Evolutionary conservation across 1,140 invertebrate genomes (phyloP), one percentile per base, ranked within the genome.

Genomic region (Pemphigus obesinymphae): DNA sequence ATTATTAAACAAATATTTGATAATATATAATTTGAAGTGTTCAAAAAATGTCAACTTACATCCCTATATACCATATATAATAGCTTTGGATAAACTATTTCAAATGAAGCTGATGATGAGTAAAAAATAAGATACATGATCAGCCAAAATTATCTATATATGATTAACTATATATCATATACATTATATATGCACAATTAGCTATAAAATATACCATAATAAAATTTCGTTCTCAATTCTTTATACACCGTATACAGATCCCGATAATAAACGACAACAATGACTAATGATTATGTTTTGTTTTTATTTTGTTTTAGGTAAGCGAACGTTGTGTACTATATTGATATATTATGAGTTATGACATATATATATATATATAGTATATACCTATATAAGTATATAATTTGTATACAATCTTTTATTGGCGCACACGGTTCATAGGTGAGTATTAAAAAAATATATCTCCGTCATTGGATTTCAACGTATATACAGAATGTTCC

Each of bases 251-350:
- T 66, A 66, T 20, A 37, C 8, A 17, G 58, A 66, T 66, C 31
- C 15, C 37, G 66, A 40, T 70, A 72, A 73, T n/a, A 50, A 31
- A 5, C 29, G 20, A n/a, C 26, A 6, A 11, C 40, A 10, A 2
- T 26, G 23, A 72, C 68, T 73, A 73, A 73, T 73, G 8, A 50
- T 31, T 11, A 48, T 7, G 3, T 50, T 48, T 76, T 75, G 43
- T 34, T 78, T 78, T 78, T 26, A 26, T 37, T 80, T 45, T 80
- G 76, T 80, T 80, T 31, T 80, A 80, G 76, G 76, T 80, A 80
- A 80, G 76, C 34, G 1, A 61, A 55, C 15, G 40, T 72, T 72
- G 17, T 8, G 3, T 66, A 20, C 37, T 37, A 17, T 37, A n/a
- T 8, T 11, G 20, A 34, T 58, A 61, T 61, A 29, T 5, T 11